Base-by-base conservation (phyloP, 2,888 invertebrate species). In the Nowickia ferox region DNA sequence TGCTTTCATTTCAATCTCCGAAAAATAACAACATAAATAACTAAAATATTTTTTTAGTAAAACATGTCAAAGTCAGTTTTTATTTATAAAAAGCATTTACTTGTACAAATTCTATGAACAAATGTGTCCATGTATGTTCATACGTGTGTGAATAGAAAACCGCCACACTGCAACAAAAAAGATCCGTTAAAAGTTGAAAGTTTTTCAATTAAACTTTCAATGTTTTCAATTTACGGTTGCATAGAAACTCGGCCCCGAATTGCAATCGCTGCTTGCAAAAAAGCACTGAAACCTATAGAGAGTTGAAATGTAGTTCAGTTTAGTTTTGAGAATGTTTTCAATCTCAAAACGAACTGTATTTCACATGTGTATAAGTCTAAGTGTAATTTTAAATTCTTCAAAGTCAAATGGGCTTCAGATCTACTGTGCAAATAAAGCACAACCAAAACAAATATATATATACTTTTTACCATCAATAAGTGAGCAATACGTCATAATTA, bases 61-160 rank as follows among this genome's bases (percentile, higher is more conserved):
- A 84, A 72, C 66, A 71, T 81, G 80, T 84, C 84, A 84, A 81
- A 61, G 80, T 84, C 76, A 84, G 65, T 75, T 71, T 82, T 68
- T 38, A 42, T 42, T 63, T 44, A 17, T 53, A 8, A 38, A 38
- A 55, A 30, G 30, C 53, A 46, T 57, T 55, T 57, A 13, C 30
- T 42, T 44, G 38, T 46, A 55, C 13, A 46, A n/a, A 63, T 65
- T 65, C 22, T 13, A 19, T n/a, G n/a, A n/a, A n/a, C n/a, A n/a
- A n/a, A n/a, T n/a, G n/a, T n/a, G n/a, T n/a, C n/a, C n/a, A n/a
- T 65, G 44, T 30, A 6, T 30, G 40, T 55, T 9, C 22, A 22
- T 10, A 74, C 44, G 10, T 22, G 46, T 44, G 22, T 59, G 19
- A 55, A 22, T 11, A 42, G 48, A 44, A 22, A 30, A 65, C 30